A percentile compares a stretch with the other conserved stretches of the same genome.
phyloP scores from a whole-genome alignment of 2,888 invertebrate genomes.

The Drosophila fulvimacula region DNA sequence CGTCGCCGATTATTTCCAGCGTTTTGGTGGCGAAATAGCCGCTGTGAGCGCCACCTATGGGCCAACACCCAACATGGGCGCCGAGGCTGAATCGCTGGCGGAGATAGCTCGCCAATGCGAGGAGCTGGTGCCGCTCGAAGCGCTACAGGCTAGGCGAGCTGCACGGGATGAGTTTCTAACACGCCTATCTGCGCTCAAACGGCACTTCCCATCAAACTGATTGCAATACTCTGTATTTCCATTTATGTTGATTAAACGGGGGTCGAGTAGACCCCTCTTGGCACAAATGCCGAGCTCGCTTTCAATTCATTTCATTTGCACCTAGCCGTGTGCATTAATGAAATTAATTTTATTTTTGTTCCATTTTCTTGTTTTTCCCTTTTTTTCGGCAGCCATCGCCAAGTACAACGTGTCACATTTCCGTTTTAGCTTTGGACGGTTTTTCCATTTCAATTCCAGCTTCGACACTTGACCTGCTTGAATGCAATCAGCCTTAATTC shows the following conservation, averaged over 20 bases:
- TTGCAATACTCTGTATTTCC: conserved; percentile 40
- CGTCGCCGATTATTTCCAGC: conserved; percentile 87
- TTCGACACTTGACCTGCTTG: conserved; percentile 62
- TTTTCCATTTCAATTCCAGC: conserved; percentile 40
- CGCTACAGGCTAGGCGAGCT: conserved; percentile 89
- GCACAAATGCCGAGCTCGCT: conserved; percentile 48
- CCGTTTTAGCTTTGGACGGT: conserved; percentile 42
- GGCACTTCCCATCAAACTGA: conserved; percentile 86
- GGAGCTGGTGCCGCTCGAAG: conserved; percentile 89
- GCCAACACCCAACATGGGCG: conserved; percentile 89
- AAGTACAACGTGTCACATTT: conserved; percentile 73
- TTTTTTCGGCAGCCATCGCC: conserved; percentile 40
- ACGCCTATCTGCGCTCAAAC: conserved; percentile 91
- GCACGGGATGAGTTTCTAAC: conserved; percentile 94
- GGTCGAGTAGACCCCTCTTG: conserved; percentile 8
- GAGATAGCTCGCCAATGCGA: conserved; percentile 90
- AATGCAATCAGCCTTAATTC: conserved; percentile 59
- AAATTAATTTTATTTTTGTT: conserved; percentile 67
- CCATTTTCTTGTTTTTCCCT: neutral
- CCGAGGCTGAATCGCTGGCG: conserved; percentile 88
- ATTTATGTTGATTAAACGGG: conserved; percentile 67
- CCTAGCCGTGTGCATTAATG: conserved; percentile 70
- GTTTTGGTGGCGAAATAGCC: conserved; percentile 87
- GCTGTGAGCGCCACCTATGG: conserved; percentile 90
- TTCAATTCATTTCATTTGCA: conserved; percentile 51